A percentile compares a stretch with the other conserved stretches of the same genome.
Conservation (phyloP, 2,888 invertebrate genomes). For the Tortrix viridana region DNA sequence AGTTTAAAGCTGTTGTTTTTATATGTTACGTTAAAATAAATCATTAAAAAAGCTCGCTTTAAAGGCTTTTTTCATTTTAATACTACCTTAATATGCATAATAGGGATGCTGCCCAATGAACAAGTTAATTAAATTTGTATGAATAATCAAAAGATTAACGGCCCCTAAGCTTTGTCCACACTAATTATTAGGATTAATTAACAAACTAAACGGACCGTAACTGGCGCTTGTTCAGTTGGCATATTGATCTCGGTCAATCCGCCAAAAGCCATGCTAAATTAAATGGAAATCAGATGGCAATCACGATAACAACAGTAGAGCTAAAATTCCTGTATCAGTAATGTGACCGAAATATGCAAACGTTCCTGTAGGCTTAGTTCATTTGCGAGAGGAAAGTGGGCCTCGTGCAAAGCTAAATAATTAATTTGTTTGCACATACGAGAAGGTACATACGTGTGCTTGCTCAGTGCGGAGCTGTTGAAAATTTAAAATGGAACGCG, state of each 20-base stretch:
- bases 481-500: constrained; percentile 66
- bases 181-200: constrained; percentile 7
- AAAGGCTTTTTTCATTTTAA: too few species aligned
- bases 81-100: too few species aligned
- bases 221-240: constrained; percentile 21
- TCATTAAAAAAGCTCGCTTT: too few species aligned
- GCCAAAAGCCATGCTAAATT: background rate
- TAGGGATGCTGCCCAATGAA: too few species aligned
- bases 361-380: constrained; percentile 53
- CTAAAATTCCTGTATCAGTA: constrained; percentile 17
- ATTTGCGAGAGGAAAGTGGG: constrained; percentile 53
- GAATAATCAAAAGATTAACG: constrained; percentile 6
- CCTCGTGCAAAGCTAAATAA: constrained; percentile 57
- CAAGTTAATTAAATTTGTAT: too few species aligned
- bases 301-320: background rate
- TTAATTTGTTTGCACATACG: constrained; percentile 74
- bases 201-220: constrained; percentile 13
- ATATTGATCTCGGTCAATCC: constrained; percentile 15
- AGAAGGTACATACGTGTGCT: constrained; percentile 51
- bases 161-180: background rate
- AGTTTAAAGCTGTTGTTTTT: background rate
- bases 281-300: constrained; percentile 11
- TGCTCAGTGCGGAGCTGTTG: constrained; percentile 56
- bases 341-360: constrained; percentile 49
- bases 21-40: too few species aligned